A percentile compares a stretch with the other conserved stretches of the same genome.
These are phyloP conservation scores for Hoplostethus mediterraneus DNA, from an alignment of 2,797 vertebrate genomes.

Conservation along the genomic window DNA sequence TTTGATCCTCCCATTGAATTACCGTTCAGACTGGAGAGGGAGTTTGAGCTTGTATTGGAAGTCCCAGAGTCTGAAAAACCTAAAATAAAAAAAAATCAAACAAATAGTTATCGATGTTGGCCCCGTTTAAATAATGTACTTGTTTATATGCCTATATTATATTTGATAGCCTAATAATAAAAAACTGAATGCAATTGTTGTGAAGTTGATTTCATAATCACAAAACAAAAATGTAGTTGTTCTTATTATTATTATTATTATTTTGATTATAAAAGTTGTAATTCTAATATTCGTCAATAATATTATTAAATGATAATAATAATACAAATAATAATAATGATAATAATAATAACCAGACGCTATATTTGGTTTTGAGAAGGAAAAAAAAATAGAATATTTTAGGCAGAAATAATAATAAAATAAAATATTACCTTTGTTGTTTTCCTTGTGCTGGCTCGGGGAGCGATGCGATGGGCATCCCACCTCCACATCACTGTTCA, in stretches of 20 bases:
- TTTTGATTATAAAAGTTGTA: not conserved
- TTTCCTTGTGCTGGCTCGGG: conserved; percentile 97
- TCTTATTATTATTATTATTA: not conserved
- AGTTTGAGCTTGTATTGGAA: conserved; percentile 87
- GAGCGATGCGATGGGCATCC: conserved; percentile 96
- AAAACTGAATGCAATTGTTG: no score
- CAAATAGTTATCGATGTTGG: not conserved
- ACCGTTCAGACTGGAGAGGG: conserved; percentile 88
- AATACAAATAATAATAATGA: not conserved
- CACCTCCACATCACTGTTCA: conserved; percentile 99
- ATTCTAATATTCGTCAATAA: not conserved
- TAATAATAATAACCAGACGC: not conserved
- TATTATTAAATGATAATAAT: not conserved
- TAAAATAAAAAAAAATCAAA: conserved; percentile 60
- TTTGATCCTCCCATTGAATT: conserved; percentile 88
- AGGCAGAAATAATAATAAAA: no score
- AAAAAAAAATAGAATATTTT: not conserved
- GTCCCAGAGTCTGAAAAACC: conserved; percentile 92
- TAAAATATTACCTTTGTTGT: conserved; percentile 91
- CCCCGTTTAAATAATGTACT: not conserved
- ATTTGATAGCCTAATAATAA: not conserved
- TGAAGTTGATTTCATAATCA: no score
- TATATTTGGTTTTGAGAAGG: no score
- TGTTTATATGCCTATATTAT: not conserved
- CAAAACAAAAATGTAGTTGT: not conserved